Conservation (phyloP, 2,113 vertebrate species). For the Noctilio leporinus region DNA sequence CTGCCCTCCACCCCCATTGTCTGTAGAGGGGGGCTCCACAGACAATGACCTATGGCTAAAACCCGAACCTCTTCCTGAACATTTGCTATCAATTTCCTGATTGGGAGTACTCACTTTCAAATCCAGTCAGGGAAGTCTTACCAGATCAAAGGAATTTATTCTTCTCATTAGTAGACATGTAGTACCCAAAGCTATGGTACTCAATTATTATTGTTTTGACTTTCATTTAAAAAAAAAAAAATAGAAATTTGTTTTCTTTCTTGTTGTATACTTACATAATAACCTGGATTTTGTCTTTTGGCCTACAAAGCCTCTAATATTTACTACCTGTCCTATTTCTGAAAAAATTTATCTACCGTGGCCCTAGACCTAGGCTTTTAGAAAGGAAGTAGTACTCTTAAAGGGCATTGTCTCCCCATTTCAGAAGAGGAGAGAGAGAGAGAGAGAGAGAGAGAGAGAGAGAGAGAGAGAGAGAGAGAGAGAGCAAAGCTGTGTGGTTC, state of each 20-base stretch:
- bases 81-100: neutral
- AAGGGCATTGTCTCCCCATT: neutral
- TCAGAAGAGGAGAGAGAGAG: neutral
- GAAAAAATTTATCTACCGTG: neutral
- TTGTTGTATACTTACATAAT: neutral
- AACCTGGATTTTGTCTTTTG: neutral
- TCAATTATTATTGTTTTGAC: neutral
- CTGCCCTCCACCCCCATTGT: too few relatives aligned
- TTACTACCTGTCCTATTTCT: neutral
- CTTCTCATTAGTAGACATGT: neutral
- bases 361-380: neutral
- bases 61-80: neutral
- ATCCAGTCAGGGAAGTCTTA: neutral
- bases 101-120: neutral
- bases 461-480: neutral
- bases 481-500: neutral
- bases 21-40: neutral
- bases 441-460: neutral
- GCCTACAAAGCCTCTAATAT: neutral
- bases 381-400: neutral
- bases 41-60: neutral
- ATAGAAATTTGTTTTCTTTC: neutral
- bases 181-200: neutral
- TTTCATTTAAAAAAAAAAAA: neutral
- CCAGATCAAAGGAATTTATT: neutral